These are phyloP conservation scores for Scaptodrosophila latifasciaeformis DNA, from an alignment of 2,888 invertebrate species.

Conservation along the genomic window DNA sequence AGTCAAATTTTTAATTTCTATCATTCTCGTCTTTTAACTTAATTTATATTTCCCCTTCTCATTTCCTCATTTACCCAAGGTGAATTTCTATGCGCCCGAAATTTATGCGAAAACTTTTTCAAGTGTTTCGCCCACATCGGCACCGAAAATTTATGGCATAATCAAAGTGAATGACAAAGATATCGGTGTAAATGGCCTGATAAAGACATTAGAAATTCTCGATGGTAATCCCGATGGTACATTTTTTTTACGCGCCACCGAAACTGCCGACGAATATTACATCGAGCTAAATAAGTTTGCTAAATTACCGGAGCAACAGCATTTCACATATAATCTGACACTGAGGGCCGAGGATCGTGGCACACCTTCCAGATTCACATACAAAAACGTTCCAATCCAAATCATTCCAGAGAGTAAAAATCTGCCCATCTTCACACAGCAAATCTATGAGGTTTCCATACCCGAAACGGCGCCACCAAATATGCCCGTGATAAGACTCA, in stretches of 20 bases:
- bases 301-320: constrained; percentile 79
- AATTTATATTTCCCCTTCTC: background rate
- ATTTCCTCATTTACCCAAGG: constrained; percentile 74
- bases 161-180: constrained; percentile 90
- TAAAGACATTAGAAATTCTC: constrained; percentile 87
- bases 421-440: constrained; percentile 89
- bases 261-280: constrained; percentile 83
- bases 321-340: constrained; percentile 88
- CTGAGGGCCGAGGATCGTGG: constrained; percentile 90
- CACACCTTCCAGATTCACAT: constrained; percentile 84
- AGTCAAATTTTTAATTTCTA: constrained; percentile 10
- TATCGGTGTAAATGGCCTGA: constrained; percentile 88
- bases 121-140: constrained; percentile 86
- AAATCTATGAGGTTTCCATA: constrained; percentile 90
- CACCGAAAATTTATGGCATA: constrained; percentile 91
- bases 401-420: constrained; percentile 89
- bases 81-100: constrained; percentile 91
- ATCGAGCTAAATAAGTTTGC: constrained; percentile 79
- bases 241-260: constrained; percentile 84
- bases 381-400: constrained; percentile 87
- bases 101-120: constrained; percentile 87
- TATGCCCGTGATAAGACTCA: constrained; percentile 90
- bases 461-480: constrained; percentile 92
- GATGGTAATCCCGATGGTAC: constrained; percentile 93
- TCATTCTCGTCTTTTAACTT: background rate